phyloP scores from a whole-genome alignment of 2,888 invertebrate species.

The Callyntrura sp. region DNA sequence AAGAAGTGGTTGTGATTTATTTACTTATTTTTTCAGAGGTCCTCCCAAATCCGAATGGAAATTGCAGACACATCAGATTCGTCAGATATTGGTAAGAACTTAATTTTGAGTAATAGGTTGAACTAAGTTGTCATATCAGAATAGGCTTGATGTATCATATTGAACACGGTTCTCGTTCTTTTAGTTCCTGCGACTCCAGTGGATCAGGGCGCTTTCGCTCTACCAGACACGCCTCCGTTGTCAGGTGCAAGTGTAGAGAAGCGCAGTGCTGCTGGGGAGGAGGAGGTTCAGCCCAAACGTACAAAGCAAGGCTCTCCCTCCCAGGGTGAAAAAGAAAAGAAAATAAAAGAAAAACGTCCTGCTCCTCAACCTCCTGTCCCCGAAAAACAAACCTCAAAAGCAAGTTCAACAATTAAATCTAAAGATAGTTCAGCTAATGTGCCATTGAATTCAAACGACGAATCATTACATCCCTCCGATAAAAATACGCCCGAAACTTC shows the following conservation, averaged over 20 bases:
- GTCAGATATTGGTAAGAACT: conserved; percentile 80
- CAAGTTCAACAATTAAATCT: conserved; percentile 70
- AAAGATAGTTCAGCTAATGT: conserved; percentile 79
- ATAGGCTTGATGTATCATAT: not conserved
- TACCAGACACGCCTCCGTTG: conserved; percentile 81
- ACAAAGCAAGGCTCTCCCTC: conserved; percentile 81
- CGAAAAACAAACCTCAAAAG: conserved; percentile 76
- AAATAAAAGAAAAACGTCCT: conserved; percentile 82
- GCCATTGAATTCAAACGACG: conserved; percentile 79
- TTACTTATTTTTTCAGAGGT: conserved; percentile 79
- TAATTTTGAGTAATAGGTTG: not conserved
- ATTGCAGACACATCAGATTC: conserved; percentile 80
- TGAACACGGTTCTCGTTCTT: no score
- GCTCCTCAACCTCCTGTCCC: conserved; percentile 83
- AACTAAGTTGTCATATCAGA: not conserved
- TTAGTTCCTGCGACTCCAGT: conserved; percentile 81
- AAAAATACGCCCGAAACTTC: conserved; percentile 76
- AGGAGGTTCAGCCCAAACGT: conserved; percentile 82
- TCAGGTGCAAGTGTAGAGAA: conserved; percentile 80
- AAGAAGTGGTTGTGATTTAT: not conserved
- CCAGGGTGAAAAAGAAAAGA: conserved; percentile 79
- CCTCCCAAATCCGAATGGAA: conserved; percentile 83
- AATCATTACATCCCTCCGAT: conserved; percentile 79
- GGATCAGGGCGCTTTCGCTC: conserved; percentile 79
- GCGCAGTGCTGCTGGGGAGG: conserved; percentile 77